Evolutionary conservation across 1,140 invertebrate species (phyloP), one percentile per base, ranked within the genome.

Genomic region (Aricia agestis): DNA sequence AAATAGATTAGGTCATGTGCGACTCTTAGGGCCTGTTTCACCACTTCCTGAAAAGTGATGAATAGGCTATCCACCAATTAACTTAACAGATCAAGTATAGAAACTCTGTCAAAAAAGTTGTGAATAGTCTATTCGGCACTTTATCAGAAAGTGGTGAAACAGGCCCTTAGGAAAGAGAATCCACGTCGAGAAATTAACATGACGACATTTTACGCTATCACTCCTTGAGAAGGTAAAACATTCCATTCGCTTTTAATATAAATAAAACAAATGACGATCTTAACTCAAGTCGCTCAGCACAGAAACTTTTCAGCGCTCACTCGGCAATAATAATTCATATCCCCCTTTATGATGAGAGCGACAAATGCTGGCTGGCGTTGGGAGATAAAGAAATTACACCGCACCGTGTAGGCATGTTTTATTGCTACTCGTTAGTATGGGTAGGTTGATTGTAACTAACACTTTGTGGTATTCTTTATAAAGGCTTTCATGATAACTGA

Each of bases 301-400:
- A 32, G 67, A 71, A 75, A 72, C 65, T 75, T 72, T 76, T 71
- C 73, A 71, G 61, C 67, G 69, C 71, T 68, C 68, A 67, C 67
- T 72, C 72, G 77, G 74, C 76, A 77, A 83, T 80, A 82, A 84
- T 81, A 82, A 82, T 82, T 83, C 80, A 83, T 83, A 85, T 79
- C 73, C 72, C 73, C 76, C 81, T 82, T 25, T 81, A 80, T 82
- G 82, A 86, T 80, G 82, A 81, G 79, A 75, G 72, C 76, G 78
- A 83, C 79, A 81, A 84, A 84, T 86, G 79, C 76, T 74, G 72
- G 80, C 84, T 85, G 84, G 70, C 77, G 73, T 69, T 70, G 68
- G 67, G 77, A 81, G 83, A 85, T 86, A 85, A 85, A 86, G 83
- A 86, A 85, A 84, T 86, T 82, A 86, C 82, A 80, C 76, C 70